Conservation (phyloP, 2,113 vertebrate genomes). For the Mustelus asterias region DNA sequence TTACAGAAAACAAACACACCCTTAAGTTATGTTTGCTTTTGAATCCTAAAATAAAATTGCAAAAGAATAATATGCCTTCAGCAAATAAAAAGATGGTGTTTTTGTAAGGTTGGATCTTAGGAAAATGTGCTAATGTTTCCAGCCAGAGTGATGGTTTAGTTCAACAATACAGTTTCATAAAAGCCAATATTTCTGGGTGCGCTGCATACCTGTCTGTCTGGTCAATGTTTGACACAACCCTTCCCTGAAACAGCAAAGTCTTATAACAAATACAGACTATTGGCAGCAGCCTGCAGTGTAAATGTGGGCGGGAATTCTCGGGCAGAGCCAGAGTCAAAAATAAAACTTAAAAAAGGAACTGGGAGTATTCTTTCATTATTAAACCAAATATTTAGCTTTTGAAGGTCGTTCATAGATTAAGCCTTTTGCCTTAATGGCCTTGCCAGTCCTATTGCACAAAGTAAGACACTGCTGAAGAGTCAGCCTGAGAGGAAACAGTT, state of each 20-base stretch:
- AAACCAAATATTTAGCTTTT: neutral
- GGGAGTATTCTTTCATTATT: neutral
- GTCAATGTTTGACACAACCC: slow-evolving; percentile 20
- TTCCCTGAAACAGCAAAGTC: slow-evolving; percentile 5
- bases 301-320: neutral
- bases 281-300: neutral
- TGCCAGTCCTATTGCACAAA: neutral
- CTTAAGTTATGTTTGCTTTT: neutral
- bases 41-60: neutral
- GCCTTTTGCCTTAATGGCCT: neutral
- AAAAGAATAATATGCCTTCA: neutral
- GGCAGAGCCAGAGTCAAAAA: slow-evolving; percentile 5
- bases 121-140: neutral
- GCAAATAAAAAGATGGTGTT: neutral
- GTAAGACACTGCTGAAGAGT: neutral
- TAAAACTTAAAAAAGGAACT: slow-evolving; percentile 21
- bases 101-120: neutral
- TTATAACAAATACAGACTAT: neutral
- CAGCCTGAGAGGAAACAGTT: neutral
- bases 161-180: neutral
- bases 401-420: neutral
- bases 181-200: neutral
- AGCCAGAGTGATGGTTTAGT: neutral
- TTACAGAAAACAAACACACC: neutral
- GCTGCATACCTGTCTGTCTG: slow-evolving; percentile 22